These are phyloP conservation scores for Tonatia bakeri DNA, from an alignment of 2,113 vertebrate species.

Conservation along the genomic window DNA sequence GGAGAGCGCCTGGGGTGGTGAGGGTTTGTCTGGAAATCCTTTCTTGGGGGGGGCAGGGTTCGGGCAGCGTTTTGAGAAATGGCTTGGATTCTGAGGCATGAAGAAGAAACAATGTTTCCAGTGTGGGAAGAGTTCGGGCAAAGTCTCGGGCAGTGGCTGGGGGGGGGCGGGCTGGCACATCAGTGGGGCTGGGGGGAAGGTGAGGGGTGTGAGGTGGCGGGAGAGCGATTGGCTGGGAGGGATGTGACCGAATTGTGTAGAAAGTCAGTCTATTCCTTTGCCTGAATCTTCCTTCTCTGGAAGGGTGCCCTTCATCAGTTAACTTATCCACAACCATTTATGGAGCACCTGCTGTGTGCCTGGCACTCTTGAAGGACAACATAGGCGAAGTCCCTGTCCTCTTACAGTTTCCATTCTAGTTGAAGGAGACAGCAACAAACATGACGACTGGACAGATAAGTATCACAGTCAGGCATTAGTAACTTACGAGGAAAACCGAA, in stretches of 20 bases:
- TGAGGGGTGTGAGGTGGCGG: not conserved
- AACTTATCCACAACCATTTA: not conserved
- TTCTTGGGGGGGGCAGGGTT: not conserved
- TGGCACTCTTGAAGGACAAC: not conserved
- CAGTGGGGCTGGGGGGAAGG: not conserved
- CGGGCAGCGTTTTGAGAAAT: not conserved
- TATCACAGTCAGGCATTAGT: not conserved
- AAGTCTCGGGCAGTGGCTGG: not conserved
- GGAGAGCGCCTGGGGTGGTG: not conserved
- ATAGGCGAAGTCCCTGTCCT: not conserved
- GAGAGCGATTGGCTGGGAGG: not conserved
- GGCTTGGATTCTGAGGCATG: not conserved
- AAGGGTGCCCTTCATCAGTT: not conserved
- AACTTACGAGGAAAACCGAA: not conserved
- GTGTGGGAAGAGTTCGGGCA: not conserved
- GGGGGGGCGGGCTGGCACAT: not conserved
- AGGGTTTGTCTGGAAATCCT: not conserved
- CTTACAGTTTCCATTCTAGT: not conserved
- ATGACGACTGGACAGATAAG: not conserved
- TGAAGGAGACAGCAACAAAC: not conserved
- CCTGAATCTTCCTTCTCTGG: not conserved
- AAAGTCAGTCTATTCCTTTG: not conserved
- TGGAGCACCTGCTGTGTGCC: not conserved
- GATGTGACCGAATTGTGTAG: not conserved
- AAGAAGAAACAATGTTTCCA: not conserved